A percentile compares a stretch with the other conserved stretches of the same genome.
phyloP scores from a whole-genome alignment of 2,888 invertebrate species.

The Epiblema foenella region DNA sequence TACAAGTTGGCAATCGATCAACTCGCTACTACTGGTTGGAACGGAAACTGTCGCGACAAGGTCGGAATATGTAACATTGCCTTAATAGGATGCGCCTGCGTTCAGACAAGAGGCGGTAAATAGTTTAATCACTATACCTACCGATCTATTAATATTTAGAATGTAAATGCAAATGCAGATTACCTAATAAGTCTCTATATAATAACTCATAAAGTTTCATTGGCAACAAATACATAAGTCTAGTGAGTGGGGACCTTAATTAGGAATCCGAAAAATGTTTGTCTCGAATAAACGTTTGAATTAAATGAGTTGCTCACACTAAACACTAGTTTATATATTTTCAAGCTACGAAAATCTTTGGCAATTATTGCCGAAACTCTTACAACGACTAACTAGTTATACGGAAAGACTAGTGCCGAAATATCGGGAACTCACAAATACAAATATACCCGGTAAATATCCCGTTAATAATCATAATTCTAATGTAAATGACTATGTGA shows the following conservation, averaged over 20 bases:
- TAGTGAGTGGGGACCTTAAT: too few relatives aligned
- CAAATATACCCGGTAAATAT: too few relatives aligned
- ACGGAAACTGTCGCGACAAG: conserved; percentile 52
- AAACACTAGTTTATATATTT: not conserved
- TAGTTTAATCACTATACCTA: conserved; percentile 15
- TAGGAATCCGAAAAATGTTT: too few relatives aligned
- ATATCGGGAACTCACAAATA: too few relatives aligned
- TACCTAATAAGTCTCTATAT: too few relatives aligned
- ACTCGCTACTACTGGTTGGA: conserved; percentile 46
- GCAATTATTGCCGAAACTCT: not conserved
- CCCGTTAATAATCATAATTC: too few relatives aligned
- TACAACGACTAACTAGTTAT: not conserved
- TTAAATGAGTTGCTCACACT: too few relatives aligned
- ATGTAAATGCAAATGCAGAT: too few relatives aligned
- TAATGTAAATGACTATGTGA: too few relatives aligned
- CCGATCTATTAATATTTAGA: conserved; percentile 17
- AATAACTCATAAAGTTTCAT: not conserved
- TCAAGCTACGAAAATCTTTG: not conserved
- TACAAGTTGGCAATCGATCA: conserved; percentile 50
- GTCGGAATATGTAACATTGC: conserved; percentile 53
- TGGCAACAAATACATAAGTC: not conserved
- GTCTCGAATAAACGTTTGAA: too few relatives aligned
- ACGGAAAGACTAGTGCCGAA: not conserved
- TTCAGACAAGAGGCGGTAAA: conserved; percentile 26
- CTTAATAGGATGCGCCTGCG: conserved; percentile 43